Conservation (phyloP, 2,113 vertebrate species). For the Tetrao urogallus region DNA sequence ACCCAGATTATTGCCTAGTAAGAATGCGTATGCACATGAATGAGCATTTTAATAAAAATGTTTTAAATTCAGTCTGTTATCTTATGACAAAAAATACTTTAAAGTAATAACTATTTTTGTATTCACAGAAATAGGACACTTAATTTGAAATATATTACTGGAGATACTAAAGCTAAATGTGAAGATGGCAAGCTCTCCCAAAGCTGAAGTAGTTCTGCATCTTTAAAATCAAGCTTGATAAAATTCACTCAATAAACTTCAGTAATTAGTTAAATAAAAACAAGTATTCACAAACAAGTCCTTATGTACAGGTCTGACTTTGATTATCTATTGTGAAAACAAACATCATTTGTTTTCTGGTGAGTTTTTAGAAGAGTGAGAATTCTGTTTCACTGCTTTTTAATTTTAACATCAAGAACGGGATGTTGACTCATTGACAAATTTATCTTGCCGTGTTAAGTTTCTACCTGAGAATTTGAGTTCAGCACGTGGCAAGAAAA, state of each 20-base stretch:
- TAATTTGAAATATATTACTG: background rate
- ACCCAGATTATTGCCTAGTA: background rate
- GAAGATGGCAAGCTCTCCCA: background rate
- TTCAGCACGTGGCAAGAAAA: background rate
- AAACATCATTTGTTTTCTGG: background rate
- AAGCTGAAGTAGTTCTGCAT: background rate
- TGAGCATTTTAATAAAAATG: background rate
- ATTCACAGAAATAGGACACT: background rate
- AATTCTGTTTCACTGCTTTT: background rate
- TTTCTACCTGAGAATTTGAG: background rate
- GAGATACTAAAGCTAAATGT: background rate
- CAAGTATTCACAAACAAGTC: background rate
- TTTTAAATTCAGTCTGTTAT: background rate
- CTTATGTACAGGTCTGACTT: background rate
- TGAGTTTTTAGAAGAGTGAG: background rate
- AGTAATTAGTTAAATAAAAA: background rate
- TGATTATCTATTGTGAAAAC: background rate
- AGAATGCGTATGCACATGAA: background rate
- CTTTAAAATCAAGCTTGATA: background rate
- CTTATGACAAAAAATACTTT: background rate
- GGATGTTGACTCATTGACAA: background rate
- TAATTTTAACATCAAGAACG: background rate
- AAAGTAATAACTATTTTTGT: background rate
- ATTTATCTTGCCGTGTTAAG: background rate
- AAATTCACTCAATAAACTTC: background rate